These are phyloP conservation scores for Pararge aegeria DNA, from an alignment of 1,140 invertebrate genomes.

Conservation along the genomic window DNA sequence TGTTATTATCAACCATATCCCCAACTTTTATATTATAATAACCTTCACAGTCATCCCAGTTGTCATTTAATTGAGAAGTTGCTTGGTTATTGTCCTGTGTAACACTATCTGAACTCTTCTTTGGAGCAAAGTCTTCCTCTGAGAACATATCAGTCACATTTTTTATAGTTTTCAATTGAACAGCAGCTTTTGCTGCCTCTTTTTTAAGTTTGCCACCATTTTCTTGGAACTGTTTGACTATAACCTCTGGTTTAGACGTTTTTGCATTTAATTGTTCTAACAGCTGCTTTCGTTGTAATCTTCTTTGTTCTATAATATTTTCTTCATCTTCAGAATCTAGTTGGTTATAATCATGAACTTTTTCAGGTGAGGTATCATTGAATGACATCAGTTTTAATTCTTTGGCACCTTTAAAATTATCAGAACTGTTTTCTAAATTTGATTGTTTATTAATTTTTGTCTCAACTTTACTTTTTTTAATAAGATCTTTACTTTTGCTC, in stretches of 20 bases:
- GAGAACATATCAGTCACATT: constrained; percentile 69
- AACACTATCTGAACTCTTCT: constrained; percentile 85
- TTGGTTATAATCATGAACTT: constrained; percentile 38
- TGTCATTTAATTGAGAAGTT: constrained; percentile 94
- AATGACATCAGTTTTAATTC: neutral
- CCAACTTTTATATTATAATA: constrained; percentile 97
- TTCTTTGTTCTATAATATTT: constrained; percentile 92
- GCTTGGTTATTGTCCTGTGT: constrained; percentile 85
- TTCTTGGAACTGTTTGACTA: constrained; percentile 20
- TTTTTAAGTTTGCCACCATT: constrained; percentile 16
- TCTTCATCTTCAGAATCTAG: constrained; percentile 91
- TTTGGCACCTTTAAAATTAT: constrained; percentile 22
- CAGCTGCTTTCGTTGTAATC: constrained; percentile 93
- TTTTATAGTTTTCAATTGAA: constrained; percentile 27
- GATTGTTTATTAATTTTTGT: neutral
- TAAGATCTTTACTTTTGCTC: constrained; percentile 23
- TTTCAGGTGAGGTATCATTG: constrained; percentile 43
- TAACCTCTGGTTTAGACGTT: constrained; percentile 27
- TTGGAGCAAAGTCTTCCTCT: constrained; percentile 60
- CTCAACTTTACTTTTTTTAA: constrained; percentile 27
- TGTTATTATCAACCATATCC: constrained; percentile 91
- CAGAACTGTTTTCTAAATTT: constrained; percentile 29
- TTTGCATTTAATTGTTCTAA: constrained; percentile 83
- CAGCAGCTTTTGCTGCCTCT: neutral
- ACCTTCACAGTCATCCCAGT: constrained; percentile 99